Base-by-base conservation (phyloP, 2,888 invertebrate genomes). In the Trypoxylon attenuatum region DNA sequence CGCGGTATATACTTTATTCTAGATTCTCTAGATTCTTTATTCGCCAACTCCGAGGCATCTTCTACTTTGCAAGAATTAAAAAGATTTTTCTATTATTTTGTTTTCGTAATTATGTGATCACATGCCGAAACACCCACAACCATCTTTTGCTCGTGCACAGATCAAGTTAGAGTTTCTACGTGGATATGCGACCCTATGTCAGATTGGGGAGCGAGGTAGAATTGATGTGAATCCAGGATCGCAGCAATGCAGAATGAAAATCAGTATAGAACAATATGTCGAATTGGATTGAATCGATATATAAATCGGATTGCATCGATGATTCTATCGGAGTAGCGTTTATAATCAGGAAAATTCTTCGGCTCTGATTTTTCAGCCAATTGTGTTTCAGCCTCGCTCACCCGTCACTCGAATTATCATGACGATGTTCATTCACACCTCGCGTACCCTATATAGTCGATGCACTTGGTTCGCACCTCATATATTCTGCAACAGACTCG, bases 391-490 rank as follows among this genome's bases (percentile, higher is more conserved):
- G 49, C 61, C 73, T 74, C 76, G 67, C 76, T 77, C 65, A 64
- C 67, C 75, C 72, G 60, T 46, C 63, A 71, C 71, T 42, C 41
- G 64, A 71, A 69, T 69, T 69, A 69, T 77, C 79, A 73, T 72
- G 71, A 69, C 22, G 33, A 5, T 73, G 73, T 73, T 78, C 76
- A 70, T 78, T 69, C 73, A 27, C 55, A 39, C 63, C 58, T 73
- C 71, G 69, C 76, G 70, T 69, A 72, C 55, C 68, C 29, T 2
- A 73, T 73, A 77, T 72, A 74, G 71, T 67, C 60, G 73, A 80
- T 79, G 80, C 80, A 82, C 77, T 69, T 77, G 62, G 69, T 70
- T 80, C 73, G 80, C 80, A 81, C 78, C 64, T 73, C 74, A 73
- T 61, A 67, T n/a, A n/a, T n/a, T n/a, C n/a, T n/a, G n/a, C n/a